Conservation (phyloP, 1,140 invertebrate genomes). For the Plodia interpunctella region DNA sequence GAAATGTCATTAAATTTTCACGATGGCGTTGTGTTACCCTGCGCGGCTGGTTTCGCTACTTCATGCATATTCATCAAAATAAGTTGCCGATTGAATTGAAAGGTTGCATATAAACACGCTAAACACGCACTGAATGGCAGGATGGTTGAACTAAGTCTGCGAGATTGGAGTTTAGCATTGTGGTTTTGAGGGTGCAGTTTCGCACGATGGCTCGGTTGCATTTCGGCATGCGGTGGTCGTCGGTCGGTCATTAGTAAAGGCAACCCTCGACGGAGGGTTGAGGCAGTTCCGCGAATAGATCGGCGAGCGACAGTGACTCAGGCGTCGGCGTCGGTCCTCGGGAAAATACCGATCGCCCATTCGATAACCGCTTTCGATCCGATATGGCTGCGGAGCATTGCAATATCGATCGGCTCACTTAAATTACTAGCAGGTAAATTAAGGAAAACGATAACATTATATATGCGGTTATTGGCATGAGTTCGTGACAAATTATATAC, state of each 20-base stretch:
- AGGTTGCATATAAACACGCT: constrained; percentile 74
- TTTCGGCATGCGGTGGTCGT: constrained; percentile 51
- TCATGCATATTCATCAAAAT: constrained; percentile 77
- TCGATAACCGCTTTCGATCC: constrained; percentile 45
- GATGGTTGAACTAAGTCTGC: constrained; percentile 35
- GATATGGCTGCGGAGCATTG: constrained; percentile 33
- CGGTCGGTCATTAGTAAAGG: constrained; percentile 61
- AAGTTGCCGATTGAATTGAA: constrained; percentile 75
- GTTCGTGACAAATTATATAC: background rate
- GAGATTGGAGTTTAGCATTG: constrained; percentile 59
- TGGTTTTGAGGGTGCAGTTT: constrained; percentile 61
- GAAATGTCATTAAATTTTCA: constrained; percentile 76
- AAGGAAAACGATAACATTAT: constrained; percentile 33
- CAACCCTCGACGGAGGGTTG: constrained; percentile 56
- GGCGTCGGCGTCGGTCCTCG: constrained; percentile 25
- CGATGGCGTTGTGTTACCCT: constrained; percentile 70
- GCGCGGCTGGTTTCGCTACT: constrained; percentile 63
- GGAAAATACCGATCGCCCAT: constrained; percentile 55
- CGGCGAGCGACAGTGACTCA: constrained; percentile 53
- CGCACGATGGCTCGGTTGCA: constrained; percentile 42
- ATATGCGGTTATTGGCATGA: constrained; percentile 13
- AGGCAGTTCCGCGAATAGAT: constrained; percentile 51
- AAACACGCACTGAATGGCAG: constrained; percentile 70
- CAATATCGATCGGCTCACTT: constrained; percentile 26
- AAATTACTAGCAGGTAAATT: constrained; percentile 24